phyloP scores from a whole-genome alignment of 2,113 vertebrate species.

The Pterocles orientalis region DNA sequence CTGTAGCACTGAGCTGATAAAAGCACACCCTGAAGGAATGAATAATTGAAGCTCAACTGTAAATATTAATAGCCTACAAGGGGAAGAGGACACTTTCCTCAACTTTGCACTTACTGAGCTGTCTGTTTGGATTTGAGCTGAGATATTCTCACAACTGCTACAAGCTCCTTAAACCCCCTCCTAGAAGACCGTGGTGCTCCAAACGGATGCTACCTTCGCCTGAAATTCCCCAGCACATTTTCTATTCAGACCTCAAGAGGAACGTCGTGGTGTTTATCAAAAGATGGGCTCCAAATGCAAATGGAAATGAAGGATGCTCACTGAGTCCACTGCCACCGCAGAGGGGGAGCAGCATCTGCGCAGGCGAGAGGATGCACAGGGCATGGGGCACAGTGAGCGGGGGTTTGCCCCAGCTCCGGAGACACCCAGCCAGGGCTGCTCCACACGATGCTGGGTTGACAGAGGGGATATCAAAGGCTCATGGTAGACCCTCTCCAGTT shows the following conservation, averaged over 20 bases:
- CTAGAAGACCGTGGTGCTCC: background rate
- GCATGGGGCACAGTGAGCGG: accelerated
- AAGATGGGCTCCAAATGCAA: background rate
- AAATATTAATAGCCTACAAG: constrained; percentile 68
- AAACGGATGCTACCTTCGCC: background rate
- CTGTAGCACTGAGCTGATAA: constrained; percentile 39
- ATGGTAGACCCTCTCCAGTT: background rate
- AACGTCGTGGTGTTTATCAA: background rate
- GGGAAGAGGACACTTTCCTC: constrained; percentile 27
- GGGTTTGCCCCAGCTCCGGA: background rate
- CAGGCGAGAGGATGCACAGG: background rate
- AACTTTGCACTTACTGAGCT: constrained; percentile 17
- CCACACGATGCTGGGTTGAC: background rate
- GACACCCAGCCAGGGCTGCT: background rate
- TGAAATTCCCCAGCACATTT: constrained; percentile 3
- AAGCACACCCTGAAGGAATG: constrained; percentile 53
- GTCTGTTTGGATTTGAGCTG: constrained; percentile 14
- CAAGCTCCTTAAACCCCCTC: background rate
- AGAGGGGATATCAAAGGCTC: background rate
- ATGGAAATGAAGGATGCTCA: background rate
- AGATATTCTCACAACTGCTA: background rate
- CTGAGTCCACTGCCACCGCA: background rate
- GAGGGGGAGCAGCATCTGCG: background rate
- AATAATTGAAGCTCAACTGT: constrained; percentile 63
- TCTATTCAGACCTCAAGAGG: constrained; percentile 18